Conservation (phyloP, 2,888 invertebrate genomes). For the Emesis castigata region DNA sequence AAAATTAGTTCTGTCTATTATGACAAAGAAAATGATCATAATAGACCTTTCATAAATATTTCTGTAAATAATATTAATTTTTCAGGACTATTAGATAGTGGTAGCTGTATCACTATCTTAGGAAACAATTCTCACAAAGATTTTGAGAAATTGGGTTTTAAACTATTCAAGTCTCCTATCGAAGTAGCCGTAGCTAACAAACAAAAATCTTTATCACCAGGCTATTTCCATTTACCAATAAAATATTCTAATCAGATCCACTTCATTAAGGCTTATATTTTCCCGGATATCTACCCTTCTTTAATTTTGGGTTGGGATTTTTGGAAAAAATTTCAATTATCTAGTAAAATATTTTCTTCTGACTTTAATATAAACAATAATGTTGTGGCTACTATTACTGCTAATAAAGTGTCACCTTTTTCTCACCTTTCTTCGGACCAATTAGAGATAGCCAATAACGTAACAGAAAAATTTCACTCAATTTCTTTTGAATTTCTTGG, state of each 20-base stretch:
- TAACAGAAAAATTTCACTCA: not conserved
- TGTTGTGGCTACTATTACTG: too few species aligned
- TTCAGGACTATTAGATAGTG: not conserved
- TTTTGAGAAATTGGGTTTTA: not conserved
- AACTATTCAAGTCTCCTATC: conserved; percentile 29
- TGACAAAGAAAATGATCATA: not conserved
- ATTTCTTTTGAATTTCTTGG: conserved; percentile 13
- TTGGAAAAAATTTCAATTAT: conserved; percentile 40
- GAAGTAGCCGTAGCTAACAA: too few species aligned
- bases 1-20: not conserved
- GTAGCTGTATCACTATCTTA: too few species aligned
- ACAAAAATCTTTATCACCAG: too few species aligned
- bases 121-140: too few species aligned
- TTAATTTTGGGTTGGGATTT: conserved; percentile 59
- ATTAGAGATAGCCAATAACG: not conserved
- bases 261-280: conserved; percentile 43
- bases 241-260: conserved; percentile 33
- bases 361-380: conserved; percentile 19
- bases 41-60: not conserved
- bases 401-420: not conserved
- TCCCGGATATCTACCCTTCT: conserved; percentile 42
- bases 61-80: not conserved
- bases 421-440: not conserved
- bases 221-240: too few species aligned
- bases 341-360: too few species aligned